Conservation (phyloP, 2,113 vertebrate genomes). For the Ameiurus melas region DNA sequence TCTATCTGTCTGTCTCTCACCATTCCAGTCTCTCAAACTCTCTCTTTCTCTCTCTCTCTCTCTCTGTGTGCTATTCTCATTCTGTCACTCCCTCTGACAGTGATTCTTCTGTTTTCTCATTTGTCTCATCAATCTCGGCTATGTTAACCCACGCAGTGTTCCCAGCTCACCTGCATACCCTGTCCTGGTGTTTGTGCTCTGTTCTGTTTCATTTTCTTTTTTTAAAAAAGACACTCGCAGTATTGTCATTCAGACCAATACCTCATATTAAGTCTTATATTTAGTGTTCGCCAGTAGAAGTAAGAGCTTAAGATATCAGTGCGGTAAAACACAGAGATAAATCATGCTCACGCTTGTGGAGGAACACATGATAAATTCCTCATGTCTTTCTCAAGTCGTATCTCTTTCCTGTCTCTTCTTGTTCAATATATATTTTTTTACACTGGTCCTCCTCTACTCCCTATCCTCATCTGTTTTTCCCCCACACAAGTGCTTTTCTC, state of each 20-base stretch:
- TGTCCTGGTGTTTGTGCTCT: background rate
- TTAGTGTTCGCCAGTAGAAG: background rate
- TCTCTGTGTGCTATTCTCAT: background rate
- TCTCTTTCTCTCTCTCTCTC: background rate
- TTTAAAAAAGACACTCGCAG: background rate
- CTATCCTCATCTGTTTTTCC: background rate
- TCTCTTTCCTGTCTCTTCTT: background rate
- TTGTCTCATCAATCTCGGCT: background rate
- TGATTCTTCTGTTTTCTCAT: background rate
- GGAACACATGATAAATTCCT: conserved; percentile 3
- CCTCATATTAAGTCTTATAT: background rate
- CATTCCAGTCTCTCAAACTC: background rate
- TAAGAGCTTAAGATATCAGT: background rate
- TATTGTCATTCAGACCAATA: background rate
- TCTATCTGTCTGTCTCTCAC: background rate
- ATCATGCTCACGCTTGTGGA: conserved; percentile 12
- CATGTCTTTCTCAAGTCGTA: background rate
- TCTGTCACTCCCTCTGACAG: background rate
- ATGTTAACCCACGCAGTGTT: background rate
- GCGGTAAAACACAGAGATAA: background rate
- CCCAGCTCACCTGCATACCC: background rate
- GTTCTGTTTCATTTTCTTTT: conserved; percentile 1
- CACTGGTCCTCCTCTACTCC: background rate
- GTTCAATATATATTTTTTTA: background rate
- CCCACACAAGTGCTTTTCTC: background rate